Base-by-base conservation (phyloP, 2,113 vertebrate genomes). In the Notothenia coriiceps region DNA sequence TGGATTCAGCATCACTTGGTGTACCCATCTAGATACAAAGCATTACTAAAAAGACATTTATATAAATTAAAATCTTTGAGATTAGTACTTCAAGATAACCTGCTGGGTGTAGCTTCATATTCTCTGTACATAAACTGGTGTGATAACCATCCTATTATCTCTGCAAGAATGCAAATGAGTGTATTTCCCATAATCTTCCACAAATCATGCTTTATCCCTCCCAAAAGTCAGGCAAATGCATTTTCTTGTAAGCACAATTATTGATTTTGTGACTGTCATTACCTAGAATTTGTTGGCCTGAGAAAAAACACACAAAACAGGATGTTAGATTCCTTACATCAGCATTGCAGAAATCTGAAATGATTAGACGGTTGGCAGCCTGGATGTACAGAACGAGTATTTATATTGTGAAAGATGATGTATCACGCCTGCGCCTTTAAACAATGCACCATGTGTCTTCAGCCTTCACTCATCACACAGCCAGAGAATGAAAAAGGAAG, bases 291-390 rank as follows among this genome's bases (percentile, higher is more conserved):
- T 49, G 22, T 9, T 59, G 13, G 7, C 14, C 47, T 1, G 1
- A 56, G 55, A 77, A 47, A 17, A 69, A 79, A 64, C 25, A 40
- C 12, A 22, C 14, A 73, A 52, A 85, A 85, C 86, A 91, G 86
- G 87, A 92, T 85, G 81, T 76, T 70, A 64, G 49, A 62, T 62
- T 79, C 61, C 76, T 71, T 60, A 74, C 68, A 54, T 76, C 63
- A 83, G 80, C 57, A 20, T 0, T 50, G 63, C 78, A 51, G 20
- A 25, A n/a, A 12, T 20, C 2, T 62, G 77, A 40, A 70, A 63
- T 46, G 3, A 60, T 33, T 1, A 47, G 54, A 46, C 52, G 6
- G 70, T 22, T 65, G 40, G 76, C 52, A 68, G 4, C 3, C 3
- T 15, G 55, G 43, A 43, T 63, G 65, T 75, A 68, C 29, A 66